Base-by-base conservation (phyloP, 30 jellyfish, hydroid and myxozoan genomes). In the Aurelia coerulea region DNA sequence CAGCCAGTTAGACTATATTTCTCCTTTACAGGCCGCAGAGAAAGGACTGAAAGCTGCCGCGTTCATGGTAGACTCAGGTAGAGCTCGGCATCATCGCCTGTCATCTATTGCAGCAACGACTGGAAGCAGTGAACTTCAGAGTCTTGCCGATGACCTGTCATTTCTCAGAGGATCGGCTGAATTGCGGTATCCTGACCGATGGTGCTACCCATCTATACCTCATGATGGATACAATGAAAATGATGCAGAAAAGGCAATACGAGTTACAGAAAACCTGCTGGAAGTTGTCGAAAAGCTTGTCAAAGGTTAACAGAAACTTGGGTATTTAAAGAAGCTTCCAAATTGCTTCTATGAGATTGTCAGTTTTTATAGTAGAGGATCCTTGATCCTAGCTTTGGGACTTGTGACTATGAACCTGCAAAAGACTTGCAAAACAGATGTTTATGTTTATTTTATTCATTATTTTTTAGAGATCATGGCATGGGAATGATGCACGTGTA, bases 1-100 rank as follows among this genome's bases (percentile, higher is more conserved):
- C 6, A 39, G 6, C 8, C 6, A 1, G 51, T 9, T 39, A 39
- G 6, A 39, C 51, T 9, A 39, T 46, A 46, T 46, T 46, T 46
- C 12, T 46, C 56, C 14, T 8, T 1, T 53, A 11, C 33, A 88
- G 97, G 97, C 89, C 5, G 88, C 97, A 16, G 88, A 79, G 63
- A 88, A 88, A 49, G 91, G 90, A 42, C 56, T 88, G 68, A 88
- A 88, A 88, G 87, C 97, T 31, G 97, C 92, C 11, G 70, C 59
- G 18, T 80, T 63, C 78, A 66, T 73, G 54, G 64, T 52, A 4
- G 89, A 88, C 73, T 78, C 67, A 18, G 49, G 73, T 35, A 37
- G 82, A 35, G 59, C 58, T 19, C 73, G 46, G 16, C 62, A 59
- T 10, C 80, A 69, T 51, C 17, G 34, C 42, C 60, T 79, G 58